Evolutionary conservation across 2,797 vertebrate genomes (phyloP).

Genomic region (Aulostomus chinensis): DNA sequence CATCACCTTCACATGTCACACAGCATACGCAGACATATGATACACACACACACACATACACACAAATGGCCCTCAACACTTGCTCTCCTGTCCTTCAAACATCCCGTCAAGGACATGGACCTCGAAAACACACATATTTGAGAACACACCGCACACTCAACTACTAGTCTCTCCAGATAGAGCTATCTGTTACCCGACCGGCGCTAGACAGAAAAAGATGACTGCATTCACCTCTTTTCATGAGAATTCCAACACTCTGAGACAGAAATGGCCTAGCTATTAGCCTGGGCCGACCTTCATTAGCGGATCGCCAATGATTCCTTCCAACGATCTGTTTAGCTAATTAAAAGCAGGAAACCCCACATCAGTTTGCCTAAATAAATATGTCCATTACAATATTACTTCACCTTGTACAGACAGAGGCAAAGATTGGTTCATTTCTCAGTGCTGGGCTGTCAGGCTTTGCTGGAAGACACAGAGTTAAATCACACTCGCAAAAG

Average conservation of each 20-base stretch:
- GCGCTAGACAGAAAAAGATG: conserved; percentile 23
- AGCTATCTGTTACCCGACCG: conserved; percentile 34
- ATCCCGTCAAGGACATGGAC: conserved; percentile 58
- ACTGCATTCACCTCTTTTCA: conserved; percentile 41
- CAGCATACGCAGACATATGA: conserved; percentile 54
- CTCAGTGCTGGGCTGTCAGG: conserved; percentile 30
- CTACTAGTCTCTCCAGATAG: conserved; percentile 24
- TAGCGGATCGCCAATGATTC: conserved; percentile 62
- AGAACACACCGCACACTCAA: conserved; percentile 25
- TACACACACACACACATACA: conserved; percentile 8
- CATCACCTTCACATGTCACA: conserved; percentile 71
- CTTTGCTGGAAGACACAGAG: conserved; percentile 39
- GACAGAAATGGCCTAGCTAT: conserved; percentile 46
- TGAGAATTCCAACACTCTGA: conserved; percentile 25
- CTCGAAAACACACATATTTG: conserved; percentile 14
- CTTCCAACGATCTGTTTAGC: conserved; percentile 62
- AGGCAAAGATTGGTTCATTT: conserved; percentile 29
- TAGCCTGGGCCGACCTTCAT: conserved; percentile 68
- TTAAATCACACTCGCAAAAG: conserved; percentile 65
- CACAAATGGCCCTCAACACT: conserved; percentile 24
- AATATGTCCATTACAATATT: conserved; percentile 59
- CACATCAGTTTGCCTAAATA: conserved; percentile 52
- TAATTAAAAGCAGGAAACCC: conserved; percentile 61
- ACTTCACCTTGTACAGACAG: conserved; percentile 11
- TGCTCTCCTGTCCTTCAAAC: conserved; percentile 64